Base-by-base conservation (phyloP, 2,797 vertebrate genomes). In the Poecilia velifera region DNA sequence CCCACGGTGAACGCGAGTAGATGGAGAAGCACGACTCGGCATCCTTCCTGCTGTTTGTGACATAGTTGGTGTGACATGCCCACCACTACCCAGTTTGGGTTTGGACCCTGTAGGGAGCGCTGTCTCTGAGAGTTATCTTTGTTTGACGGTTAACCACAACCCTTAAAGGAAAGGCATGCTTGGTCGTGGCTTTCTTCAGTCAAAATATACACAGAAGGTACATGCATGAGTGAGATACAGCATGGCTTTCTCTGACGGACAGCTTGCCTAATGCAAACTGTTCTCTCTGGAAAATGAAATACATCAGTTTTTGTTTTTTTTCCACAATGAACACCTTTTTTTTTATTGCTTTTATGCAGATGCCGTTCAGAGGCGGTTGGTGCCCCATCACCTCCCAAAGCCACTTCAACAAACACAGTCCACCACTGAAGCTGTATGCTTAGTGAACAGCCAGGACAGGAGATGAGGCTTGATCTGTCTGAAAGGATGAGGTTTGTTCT, bases 1-100 rank as follows among this genome's bases (percentile, higher is more conserved):
- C 87, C 76, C 47, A 3, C 59, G 36, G 45, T 76, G 82, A 82
- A 77, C 74, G 78, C 7, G 73, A 89, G 74, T 49, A 41, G 74
- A 82, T 74, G 70, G 73, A 73, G 84, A 83, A 87, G 68, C 76
- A 64, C n/a, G 53, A 59, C 59, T 88, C 82, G 28, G 80, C 74
- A 71, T 55, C 18, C 80, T 84, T 77, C 82, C 84, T 85, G 87
- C 85, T 89, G 90, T 83, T 89, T 81, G 81, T 91, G 93, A 92
- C 92, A 94, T 92, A 93, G 92, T 93, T 92, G 78, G 82, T 86
- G 82, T 90, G 93, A 94, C 93, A 86, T 86, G 74, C 57, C 75
- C 74, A 84, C 89, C 84, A 86, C 83, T 22, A 74, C 10, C 22
- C 45, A 53, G 77, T 73, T 88, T 76, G 75, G 66, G 71, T 82